Conservation (phyloP, 2,113 vertebrate genomes). For the Brienomyrus brachyistius region DNA sequence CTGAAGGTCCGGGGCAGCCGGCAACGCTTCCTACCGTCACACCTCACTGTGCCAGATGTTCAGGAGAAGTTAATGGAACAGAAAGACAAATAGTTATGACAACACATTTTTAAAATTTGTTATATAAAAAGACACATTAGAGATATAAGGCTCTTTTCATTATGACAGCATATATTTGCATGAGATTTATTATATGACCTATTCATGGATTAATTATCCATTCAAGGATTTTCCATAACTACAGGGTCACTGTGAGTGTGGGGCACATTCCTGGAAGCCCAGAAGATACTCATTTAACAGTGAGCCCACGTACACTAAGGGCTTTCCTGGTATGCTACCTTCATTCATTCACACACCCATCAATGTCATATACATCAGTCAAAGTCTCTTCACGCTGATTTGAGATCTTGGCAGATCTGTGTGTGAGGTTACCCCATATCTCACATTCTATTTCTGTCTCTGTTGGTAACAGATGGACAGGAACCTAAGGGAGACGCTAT, state of each 20-base stretch:
- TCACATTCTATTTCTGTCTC: not conserved
- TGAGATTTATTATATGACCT: not conserved
- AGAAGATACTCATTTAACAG: not conserved
- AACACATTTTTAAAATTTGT: not conserved
- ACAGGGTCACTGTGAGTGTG: not conserved
- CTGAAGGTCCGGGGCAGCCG: not conserved
- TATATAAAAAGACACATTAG: not conserved
- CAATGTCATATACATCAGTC: not conserved
- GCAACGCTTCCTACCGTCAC: conserved; percentile 13
- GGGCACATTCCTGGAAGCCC: not conserved
- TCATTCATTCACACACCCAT: not conserved
- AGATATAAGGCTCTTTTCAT: not conserved
- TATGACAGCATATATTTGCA: not conserved
- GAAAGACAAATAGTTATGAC: not conserved
- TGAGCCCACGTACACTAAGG: not conserved
- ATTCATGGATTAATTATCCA: not conserved
- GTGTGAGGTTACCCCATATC: not conserved
- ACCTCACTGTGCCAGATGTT: conserved; percentile 13
- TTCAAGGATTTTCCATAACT: not conserved
- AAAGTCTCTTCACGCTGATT: not conserved
- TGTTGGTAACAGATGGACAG: not conserved
- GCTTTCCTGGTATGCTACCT: not conserved
- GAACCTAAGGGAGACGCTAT: not conserved
- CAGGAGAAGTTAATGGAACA: not conserved
- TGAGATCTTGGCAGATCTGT: not conserved